These are phyloP conservation scores for Leptinotarsa tumamoca DNA, from an alignment of 2,888 invertebrate genomes.

Conservation along the genomic window DNA sequence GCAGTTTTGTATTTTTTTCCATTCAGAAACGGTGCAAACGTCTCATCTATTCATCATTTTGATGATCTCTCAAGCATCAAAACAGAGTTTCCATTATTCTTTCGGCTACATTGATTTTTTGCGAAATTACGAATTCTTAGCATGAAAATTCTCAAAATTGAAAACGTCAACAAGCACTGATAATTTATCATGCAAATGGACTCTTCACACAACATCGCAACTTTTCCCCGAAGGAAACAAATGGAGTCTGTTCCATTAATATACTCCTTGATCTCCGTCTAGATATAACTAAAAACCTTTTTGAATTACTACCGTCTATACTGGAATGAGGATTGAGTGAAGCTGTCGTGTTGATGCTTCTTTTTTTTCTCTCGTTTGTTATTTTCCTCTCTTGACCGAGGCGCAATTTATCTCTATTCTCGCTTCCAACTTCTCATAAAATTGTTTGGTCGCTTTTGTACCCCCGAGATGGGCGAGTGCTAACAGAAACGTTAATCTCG, in stretches of 20 bases:
- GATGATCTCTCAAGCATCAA: neutral
- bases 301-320: conserved; percentile 24
- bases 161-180: neutral
- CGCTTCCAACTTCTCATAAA: conserved; percentile 15
- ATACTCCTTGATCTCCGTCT: conserved; percentile 13
- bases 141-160: neutral
- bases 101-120: neutral
- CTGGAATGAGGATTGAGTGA: conserved; percentile 15
- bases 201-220: neutral
- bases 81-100: neutral
- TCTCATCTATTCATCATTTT: neutral
- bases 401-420: conserved; percentile 28
- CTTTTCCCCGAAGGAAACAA: conserved; percentile 14
- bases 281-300: conserved; percentile 27
- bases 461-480: conserved; percentile 9
- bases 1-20: too few species aligned
- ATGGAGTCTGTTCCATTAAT: conserved; percentile 19
- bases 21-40: too few species aligned
- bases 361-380: conserved; percentile 14
- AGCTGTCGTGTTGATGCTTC: conserved; percentile 26
- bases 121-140: neutral
- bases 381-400: conserved; percentile 2
- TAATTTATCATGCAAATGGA: conserved; percentile 18
- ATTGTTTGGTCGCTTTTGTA: conserved; percentile 26
- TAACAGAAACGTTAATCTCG: conserved; percentile 25